phyloP scores from a whole-genome alignment of 64 coral and sea anemone genomes.

The Cladopsammia gracilis region DNA sequence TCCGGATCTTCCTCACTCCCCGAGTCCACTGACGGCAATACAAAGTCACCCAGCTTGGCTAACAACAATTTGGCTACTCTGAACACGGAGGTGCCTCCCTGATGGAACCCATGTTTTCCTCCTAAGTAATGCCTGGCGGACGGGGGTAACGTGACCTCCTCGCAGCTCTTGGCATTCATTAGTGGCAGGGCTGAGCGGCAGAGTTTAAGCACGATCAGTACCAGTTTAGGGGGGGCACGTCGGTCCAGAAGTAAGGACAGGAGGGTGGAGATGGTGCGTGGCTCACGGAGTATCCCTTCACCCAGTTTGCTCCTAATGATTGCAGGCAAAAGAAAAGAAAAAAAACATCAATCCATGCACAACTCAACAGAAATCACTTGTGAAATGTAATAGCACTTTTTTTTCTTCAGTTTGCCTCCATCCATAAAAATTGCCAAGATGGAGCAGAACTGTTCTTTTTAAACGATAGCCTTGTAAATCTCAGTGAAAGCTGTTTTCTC shows the following conservation, averaged over 20 bases:
- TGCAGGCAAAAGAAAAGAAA: neutral
- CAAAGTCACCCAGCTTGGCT: constrained; percentile 82
- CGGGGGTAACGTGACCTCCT: constrained; percentile 67
- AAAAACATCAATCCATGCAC: neutral
- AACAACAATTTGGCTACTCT: constrained; percentile 83
- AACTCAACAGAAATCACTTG: neutral
- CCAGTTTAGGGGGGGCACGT: constrained; percentile 85
- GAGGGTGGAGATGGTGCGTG: constrained; percentile 91
- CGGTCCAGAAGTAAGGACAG: constrained; percentile 84
- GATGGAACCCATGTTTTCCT: constrained; percentile 24
- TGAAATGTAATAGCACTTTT: neutral
- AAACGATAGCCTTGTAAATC: too few species aligned
- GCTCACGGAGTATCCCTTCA: constrained; percentile 86
- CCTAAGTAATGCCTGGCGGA: constrained; percentile 56
- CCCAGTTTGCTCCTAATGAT: constrained; percentile 89
- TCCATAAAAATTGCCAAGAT: neutral
- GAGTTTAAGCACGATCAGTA: constrained; percentile 88
- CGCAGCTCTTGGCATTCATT: constrained; percentile 68
- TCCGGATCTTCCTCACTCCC: constrained; percentile 10
- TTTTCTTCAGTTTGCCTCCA: too few species aligned
- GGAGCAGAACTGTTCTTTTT: neutral
- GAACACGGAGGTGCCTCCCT: constrained; percentile 13
- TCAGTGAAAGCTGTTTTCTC: too few species aligned
- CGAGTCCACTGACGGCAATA: constrained; percentile 68
- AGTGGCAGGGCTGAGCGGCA: constrained; percentile 83